phyloP scores from a whole-genome alignment of 2,888 invertebrate genomes.

The Drosophila nr. perissopoda region DNA sequence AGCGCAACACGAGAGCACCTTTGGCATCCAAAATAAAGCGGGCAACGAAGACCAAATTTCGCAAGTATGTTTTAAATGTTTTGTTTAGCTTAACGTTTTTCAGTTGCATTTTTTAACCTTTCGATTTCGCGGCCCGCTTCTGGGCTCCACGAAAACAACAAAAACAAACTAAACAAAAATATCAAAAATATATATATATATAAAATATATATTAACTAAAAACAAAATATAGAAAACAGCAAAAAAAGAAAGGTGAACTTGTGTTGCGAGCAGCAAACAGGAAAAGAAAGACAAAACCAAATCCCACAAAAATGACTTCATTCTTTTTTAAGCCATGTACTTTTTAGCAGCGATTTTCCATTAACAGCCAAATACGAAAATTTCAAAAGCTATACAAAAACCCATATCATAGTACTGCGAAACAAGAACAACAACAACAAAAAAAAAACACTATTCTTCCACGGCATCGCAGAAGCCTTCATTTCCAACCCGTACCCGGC shows the following conservation, averaged over 20 bases:
- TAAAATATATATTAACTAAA: slow-evolving; percentile 3
- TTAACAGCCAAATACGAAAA: slow-evolving; percentile 39
- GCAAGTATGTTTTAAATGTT: slow-evolving; percentile 73
- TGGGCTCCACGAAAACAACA: slow-evolving; percentile 9
- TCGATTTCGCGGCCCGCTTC: slow-evolving; percentile 31
- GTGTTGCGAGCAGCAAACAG: slow-evolving; percentile 36
- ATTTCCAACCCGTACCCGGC: slow-evolving; percentile 64
- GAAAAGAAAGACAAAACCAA: slow-evolving; percentile 3
- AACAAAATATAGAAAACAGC: slow-evolving; percentile 11
- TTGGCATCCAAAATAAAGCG: slow-evolving; percentile 49
- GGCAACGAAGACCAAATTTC: slow-evolving; percentile 53
- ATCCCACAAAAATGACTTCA: slow-evolving; percentile 1
- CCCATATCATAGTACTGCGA: slow-evolving; percentile 43
- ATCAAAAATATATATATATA: neutral
- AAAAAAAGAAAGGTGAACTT: slow-evolving; percentile 46
- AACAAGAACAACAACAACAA: slow-evolving; percentile 10
- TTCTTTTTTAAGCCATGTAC: slow-evolving; percentile 6
- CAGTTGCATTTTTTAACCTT: slow-evolving; percentile 39
- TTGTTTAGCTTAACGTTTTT: slow-evolving; percentile 43
- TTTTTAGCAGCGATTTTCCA: slow-evolving; percentile 55
- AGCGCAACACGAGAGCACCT: slow-evolving; percentile 61
- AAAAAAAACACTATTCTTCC: slow-evolving; percentile 73
- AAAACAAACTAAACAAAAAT: slow-evolving; percentile 9
- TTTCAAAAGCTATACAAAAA: slow-evolving; percentile 33
- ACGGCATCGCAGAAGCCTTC: slow-evolving; percentile 81